Conservation (phyloP, 2,888 invertebrate species). For the Diloba caeruleocephala region DNA sequence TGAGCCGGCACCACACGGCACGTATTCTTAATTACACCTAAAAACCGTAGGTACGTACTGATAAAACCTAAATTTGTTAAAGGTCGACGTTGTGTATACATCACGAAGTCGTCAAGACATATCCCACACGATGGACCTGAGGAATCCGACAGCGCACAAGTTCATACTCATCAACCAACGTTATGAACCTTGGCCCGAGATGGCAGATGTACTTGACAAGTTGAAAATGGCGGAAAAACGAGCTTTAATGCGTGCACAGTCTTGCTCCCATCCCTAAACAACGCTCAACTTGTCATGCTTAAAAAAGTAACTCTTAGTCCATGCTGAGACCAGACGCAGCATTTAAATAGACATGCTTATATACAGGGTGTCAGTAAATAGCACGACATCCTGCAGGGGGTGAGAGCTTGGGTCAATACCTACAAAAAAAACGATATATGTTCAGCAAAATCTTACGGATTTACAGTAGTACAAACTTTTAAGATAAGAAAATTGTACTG, state of each 20-base stretch:
- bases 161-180: slow-evolving; percentile 73
- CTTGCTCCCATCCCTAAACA: slow-evolving; percentile 55
- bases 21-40: too few relatives aligned
- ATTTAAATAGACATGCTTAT: too few relatives aligned
- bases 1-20: too few relatives aligned
- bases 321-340: not conserved
- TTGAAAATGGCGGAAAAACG: slow-evolving; percentile 73
- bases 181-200: slow-evolving; percentile 78
- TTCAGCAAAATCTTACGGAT: too few relatives aligned
- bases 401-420: too few relatives aligned
- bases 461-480: too few relatives aligned
- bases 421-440: too few relatives aligned
- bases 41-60: too few relatives aligned
- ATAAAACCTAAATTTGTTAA: slow-evolving; percentile 25
- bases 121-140: slow-evolving; percentile 80
- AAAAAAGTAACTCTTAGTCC: slow-evolving; percentile 11
- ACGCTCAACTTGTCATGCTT: not conserved
- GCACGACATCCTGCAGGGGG: too few relatives aligned
- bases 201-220: slow-evolving; percentile 76
- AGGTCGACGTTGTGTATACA: slow-evolving; percentile 77
- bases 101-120: slow-evolving; percentile 66
- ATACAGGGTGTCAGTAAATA: too few relatives aligned
- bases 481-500: too few relatives aligned
- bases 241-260: slow-evolving; percentile 60
- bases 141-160: slow-evolving; percentile 75